Base-by-base conservation (phyloP, 2,113 vertebrate genomes). In the Scatophagus argus region DNA sequence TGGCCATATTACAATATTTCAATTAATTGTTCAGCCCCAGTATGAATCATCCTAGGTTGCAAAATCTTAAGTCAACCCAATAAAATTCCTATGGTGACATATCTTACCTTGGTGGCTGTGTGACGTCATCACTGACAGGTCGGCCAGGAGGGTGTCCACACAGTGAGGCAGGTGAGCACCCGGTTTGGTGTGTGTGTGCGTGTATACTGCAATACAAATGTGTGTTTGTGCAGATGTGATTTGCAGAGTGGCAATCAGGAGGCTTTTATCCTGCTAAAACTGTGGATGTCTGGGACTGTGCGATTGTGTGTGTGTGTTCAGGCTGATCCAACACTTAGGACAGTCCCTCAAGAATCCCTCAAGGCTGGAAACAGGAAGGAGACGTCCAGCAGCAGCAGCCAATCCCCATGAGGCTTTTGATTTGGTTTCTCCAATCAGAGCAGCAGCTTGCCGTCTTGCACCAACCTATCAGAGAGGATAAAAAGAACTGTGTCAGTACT, bases 71-170 rank as follows among this genome's bases (percentile, higher is more conserved):
- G n/a, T n/a, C n/a, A n/a, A n/a, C n/a, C n/a, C n/a, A n/a, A n/a
- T n/a, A n/a, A n/a, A n/a, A n/a, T n/a, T n/a, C n/a, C n/a, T n/a
- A n/a, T n/a, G n/a, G n/a, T n/a, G n/a, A n/a, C n/a, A n/a, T n/a
- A 3, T 78, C 89, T 86, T 87, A 94, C 93, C 93, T 93, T 89
- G 89, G 38, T 90, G 92, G 75, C 81, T 91, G 69, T 90, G 92
- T 70, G 93, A 94, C 13, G 92, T 93, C 93, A 94, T 94, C 7
- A 23, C 83, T 55, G 81, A 81, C 79, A 47, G 70, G 27, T 36
- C 0, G 12, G 51, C 59, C 41, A 5, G 60, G 65, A 21, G 47
- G 21, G 73, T 5, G 64, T 64, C 78, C 70, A 41, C 68, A 2
- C 56, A 8, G 60, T 31, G 8, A 2, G 6, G 59, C 21, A 23